Evolutionary conservation across 2,113 vertebrate species (phyloP), one percentile per base, ranked within the genome.

Genomic region (Labrus mixtus): DNA sequence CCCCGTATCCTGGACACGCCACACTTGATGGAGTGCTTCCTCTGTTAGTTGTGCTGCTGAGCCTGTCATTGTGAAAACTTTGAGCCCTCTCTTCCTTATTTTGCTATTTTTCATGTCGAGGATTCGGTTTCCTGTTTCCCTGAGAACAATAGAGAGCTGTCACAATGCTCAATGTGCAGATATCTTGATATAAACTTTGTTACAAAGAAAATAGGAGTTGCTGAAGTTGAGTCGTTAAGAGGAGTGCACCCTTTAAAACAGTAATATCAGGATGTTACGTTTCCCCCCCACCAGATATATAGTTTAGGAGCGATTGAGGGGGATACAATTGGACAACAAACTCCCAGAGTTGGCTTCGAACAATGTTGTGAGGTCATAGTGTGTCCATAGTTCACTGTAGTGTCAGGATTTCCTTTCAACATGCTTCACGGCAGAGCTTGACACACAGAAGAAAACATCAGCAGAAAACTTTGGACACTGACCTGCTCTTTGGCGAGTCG

Each of bases 121-220:
- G 76, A 83, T 91, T 86, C 23, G 5, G 85, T 73, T 93, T 93
- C 92, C 92, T 92, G 92, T 87, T 87, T 79, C 79, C 77, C 56
- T 64, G 69, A 86, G 86, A 92, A 92, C 92, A 93, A 93, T 92
- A 20, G 84, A 78, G 25, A 41, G 57, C 59, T 71, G 66, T 16
- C 55, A 36, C 63, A 68, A 53, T 48, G 23, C 33, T 58, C 48
- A 71, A 81, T 76, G 51, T 87, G 61, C 46, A 55, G 59, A 87
- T 65, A 45, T 45, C 19, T 73, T 69, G n/a, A 60, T 65, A 76
- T 88, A 89, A 89, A 89, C 76, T 87, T 0, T 5, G 66, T 4
- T 19, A 36, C 45, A 15, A 62, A 33, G 54, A 58, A 58, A 69
- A 36, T 3, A 22, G 17, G 63, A 45, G 11, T 11, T 33, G 4